Conservation (phyloP, 1,140 invertebrate genomes). For the Nylanderia fulva region DNA sequence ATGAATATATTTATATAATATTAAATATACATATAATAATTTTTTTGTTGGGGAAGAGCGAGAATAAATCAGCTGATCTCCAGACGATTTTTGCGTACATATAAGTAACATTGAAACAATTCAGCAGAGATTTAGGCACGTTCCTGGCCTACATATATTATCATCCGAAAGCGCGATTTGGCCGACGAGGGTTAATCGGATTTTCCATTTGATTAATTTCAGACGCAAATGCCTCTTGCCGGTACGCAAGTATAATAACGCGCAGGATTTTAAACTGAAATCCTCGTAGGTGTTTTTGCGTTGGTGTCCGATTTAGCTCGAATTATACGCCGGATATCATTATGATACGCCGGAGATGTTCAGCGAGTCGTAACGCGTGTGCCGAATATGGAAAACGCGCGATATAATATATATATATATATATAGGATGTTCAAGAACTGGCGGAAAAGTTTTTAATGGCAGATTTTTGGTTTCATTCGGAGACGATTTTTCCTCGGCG, state of each 20-base stretch:
- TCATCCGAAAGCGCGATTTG: conserved; percentile 1
- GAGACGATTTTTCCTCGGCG: too few species aligned
- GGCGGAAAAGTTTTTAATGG: too few species aligned
- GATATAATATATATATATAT: not conserved
- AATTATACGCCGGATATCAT: conserved; percentile 18
- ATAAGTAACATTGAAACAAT: conserved; percentile 14
- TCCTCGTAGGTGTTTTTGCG: conserved; percentile 17
- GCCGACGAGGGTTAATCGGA: conserved; percentile 41
- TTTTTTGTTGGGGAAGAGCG: too few species aligned
- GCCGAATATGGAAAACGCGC: conserved; percentile 8
- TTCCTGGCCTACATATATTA: conserved; percentile 18
- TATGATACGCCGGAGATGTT: conserved; percentile 15
- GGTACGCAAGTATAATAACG: not conserved
- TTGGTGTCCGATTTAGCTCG: conserved; percentile 12
- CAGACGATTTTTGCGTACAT: not conserved
- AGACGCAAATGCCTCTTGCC: conserved; percentile 5
- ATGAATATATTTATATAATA: too few species aligned
- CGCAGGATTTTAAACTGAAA: conserved; percentile 39
- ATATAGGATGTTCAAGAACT: too few species aligned
- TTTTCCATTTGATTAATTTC: conserved; percentile 57
- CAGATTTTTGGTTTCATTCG: too few species aligned
- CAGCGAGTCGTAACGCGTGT: conserved; percentile 3
- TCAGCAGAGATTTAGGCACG: conserved; percentile 28
- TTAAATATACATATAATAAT: too few species aligned
- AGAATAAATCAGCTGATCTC: not conserved